Conservation (phyloP, 2,797 vertebrate species). For the Clarias fuscus region DNA sequence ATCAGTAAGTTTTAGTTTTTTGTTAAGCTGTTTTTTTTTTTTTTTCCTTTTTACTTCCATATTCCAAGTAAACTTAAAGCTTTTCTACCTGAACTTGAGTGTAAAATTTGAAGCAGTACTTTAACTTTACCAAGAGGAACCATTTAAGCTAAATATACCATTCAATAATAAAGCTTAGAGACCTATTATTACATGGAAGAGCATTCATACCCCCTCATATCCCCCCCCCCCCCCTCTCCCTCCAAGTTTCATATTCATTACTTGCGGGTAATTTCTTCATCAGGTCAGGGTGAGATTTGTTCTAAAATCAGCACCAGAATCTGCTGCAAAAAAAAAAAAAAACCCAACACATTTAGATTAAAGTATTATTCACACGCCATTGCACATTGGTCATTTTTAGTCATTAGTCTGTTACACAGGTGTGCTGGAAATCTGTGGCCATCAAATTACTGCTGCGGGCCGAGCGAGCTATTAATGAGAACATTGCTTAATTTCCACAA, state of each 20-base stretch:
- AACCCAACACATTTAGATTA: slow-evolving; percentile 28
- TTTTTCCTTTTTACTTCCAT: no score
- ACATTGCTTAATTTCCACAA: neutral
- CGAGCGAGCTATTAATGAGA: neutral
- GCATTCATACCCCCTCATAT: no score
- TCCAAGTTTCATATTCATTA: slow-evolving; percentile 26
- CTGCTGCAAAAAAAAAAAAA: no score
- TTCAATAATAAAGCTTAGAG: neutral
- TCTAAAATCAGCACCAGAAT: neutral
- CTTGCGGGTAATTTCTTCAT: slow-evolving; percentile 45
- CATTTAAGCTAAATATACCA: neutral
- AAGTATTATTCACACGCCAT: slow-evolving; percentile 38
- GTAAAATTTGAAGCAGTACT: neutral
- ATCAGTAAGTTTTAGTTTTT: no score
- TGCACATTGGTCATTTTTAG: slow-evolving; percentile 38
- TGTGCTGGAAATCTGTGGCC: slow-evolving; percentile 20
- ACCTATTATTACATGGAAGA: neutral
- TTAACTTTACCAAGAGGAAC: neutral
- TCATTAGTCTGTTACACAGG: slow-evolving; percentile 44
- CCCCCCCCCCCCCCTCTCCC: no score
- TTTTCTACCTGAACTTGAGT: no score
- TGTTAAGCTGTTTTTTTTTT: no score
- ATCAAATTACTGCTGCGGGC: slow-evolving; percentile 7
- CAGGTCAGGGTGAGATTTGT: slow-evolving; percentile 55
- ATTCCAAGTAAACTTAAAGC: no score